Evolutionary conservation across 2,113 vertebrate species (phyloP), one percentile per base, ranked within the genome.

Genomic region (Redunca redunca): DNA sequence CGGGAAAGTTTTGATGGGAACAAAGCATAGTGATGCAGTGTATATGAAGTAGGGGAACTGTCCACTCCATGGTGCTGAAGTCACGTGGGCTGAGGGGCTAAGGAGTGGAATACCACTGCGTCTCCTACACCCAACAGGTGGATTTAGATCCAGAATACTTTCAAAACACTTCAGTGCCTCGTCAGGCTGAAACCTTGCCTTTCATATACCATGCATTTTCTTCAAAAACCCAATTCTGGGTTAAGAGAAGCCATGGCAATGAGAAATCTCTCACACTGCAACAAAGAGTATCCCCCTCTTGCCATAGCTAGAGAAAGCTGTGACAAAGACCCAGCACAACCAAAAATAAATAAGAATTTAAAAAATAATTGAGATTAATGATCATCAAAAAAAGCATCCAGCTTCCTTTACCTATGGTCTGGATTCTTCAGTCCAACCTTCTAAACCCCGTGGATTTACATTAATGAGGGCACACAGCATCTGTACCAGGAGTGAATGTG

Each of bases 51-150:
- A 9, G 30, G n/a, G 53, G 80, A 62, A 9, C 78, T 84, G 71
- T 90, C 55, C 83, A 3, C 8, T 1, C 0, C 0, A 0, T 17
- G 58, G 78, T 89, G 50, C 94, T 94, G 96, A 91, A 64, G 2
- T 5, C 7, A 50, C 57, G 40, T 28, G 23, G 17, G 36, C 15
- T 0, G n/a, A 25, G 77, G 30, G 6, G 23, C 28, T 80, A 6
- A 6, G 6, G 10, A n/a, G 10, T 7, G 15, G 28, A 17, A 8
- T 1, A 2, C 4, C 14, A 8, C 33, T 2, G 30, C 0, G 0
- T 28, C 55, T 43, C 16, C 23, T 10, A 36, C 7, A 17, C 9
- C 78, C 26, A 2, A 10, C 33, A 36, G 71, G 36, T 16, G 14
- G 40, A 4, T 50, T 48, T 78, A 52, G n/a, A 62, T 83, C 43